phyloP scores from a whole-genome alignment of 2,113 vertebrate genomes.

The Pollachius pollachius region DNA sequence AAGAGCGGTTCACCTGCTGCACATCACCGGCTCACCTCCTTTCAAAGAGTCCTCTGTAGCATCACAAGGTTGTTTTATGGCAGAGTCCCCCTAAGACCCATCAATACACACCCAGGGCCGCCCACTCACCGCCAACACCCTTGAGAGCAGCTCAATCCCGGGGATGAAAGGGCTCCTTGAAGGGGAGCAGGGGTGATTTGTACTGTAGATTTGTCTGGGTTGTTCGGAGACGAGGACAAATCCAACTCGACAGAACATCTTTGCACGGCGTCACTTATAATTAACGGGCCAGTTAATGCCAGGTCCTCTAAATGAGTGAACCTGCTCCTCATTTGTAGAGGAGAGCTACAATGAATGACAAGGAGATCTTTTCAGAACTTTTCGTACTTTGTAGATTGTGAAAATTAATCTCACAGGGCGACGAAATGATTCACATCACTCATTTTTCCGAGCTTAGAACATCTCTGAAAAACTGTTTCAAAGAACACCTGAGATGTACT shows the following conservation, averaged over 20 bases:
- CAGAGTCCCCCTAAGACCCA: conserved; percentile 37
- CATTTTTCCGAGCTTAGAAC: too few relatives aligned
- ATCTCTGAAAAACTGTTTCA: too few relatives aligned
- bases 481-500: too few relatives aligned
- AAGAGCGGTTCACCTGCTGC: too few relatives aligned
- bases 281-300: neutral
- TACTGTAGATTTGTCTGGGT: conserved; percentile 7
- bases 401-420: conserved; percentile 9
- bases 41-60: conserved; percentile 43
- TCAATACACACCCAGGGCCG: conserved; percentile 47
- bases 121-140: conserved; percentile 46
- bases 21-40: conserved; percentile 9
- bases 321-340: neutral
- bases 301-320: neutral
- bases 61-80: conserved; percentile 47
- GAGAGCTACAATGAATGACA: neutral
- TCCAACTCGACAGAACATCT: neutral
- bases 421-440: conserved; percentile 5
- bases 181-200: conserved; percentile 12
- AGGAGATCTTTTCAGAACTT: neutral
- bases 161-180: conserved; percentile 23
- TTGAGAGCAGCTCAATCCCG: conserved; percentile 37
- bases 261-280: neutral
- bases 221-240: neutral
- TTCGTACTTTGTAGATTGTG: neutral